A percentile compares a stretch with the other conserved stretches of the same genome.
These are phyloP conservation scores for Synergus itoensis DNA, from an alignment of 2,888 invertebrate species.

Conservation along the genomic window DNA sequence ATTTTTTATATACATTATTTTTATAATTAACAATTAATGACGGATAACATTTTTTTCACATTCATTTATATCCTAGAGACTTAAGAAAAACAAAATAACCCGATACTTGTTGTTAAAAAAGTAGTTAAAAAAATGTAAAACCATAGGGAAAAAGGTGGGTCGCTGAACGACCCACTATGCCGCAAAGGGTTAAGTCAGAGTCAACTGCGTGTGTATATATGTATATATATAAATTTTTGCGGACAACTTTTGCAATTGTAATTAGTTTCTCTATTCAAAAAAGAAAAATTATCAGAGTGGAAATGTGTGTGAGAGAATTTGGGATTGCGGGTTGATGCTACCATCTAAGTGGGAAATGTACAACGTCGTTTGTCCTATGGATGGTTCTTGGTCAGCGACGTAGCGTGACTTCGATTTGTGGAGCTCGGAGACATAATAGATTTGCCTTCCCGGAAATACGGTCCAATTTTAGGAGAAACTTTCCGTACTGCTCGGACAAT, in stretches of 20 bases:
- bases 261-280: background rate
- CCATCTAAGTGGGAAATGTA: slow-evolving; percentile 22
- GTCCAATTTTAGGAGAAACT: slow-evolving; percentile 35
- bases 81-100: no score
- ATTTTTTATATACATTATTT: no score
- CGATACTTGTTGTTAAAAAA: no score
- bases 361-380: slow-evolving; percentile 29
- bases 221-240: background rate
- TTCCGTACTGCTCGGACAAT: slow-evolving; percentile 30
- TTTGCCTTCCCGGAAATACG: slow-evolving; percentile 39
- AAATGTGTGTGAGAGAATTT: slow-evolving; percentile 14
- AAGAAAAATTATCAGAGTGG: background rate
- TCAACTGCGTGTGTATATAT: no score
- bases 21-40: no score
- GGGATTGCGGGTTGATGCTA: slow-evolving; percentile 1
- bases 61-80: no score
- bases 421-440: slow-evolving; percentile 35
- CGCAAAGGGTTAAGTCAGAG: no score
- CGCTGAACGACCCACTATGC: no score
- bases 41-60: no score
- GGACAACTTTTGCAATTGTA: background rate
- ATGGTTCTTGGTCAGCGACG: slow-evolving; percentile 37
- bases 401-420: slow-evolving; percentile 41
- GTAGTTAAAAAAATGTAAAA: no score
- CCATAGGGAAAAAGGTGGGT: no score